phyloP scores from a whole-genome alignment of 2,113 vertebrate genomes.

The Eurypyga helias region DNA sequence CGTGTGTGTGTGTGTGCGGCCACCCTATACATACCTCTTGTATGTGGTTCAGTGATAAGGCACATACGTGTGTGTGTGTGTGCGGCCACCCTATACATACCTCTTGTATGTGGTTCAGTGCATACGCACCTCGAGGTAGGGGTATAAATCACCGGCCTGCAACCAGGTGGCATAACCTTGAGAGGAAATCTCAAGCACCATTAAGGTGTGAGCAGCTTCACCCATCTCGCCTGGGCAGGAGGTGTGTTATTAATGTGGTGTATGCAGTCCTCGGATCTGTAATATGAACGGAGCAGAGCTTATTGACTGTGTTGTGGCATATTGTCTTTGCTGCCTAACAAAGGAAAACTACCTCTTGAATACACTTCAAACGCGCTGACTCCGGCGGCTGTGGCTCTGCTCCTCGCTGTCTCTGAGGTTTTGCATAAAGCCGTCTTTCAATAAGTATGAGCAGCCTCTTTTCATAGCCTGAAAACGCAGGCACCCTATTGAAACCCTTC shows the following conservation, averaged over 20 bases:
- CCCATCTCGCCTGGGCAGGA: neutral
- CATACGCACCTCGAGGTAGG: neutral
- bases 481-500: slow-evolving; percentile 43
- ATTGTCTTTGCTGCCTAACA: slow-evolving; percentile 55
- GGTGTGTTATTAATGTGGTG: neutral
- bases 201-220: neutral
- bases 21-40: rapidly evolving
- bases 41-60: neutral
- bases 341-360: slow-evolving; percentile 47
- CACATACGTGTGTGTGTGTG: rapidly evolving
- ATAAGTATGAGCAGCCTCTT: slow-evolving; percentile 43
- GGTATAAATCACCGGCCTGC: neutral
- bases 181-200: neutral
- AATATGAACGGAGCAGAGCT: neutral
- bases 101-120: neutral
- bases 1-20: neutral
- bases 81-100: rapidly evolving
- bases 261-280: neutral
- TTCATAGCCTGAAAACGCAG: slow-evolving; percentile 53
- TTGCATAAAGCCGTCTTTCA: slow-evolving; percentile 12
- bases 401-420: slow-evolving; percentile 33
- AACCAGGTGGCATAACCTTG: neutral
- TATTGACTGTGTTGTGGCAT: slow-evolving; percentile 12
- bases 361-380: slow-evolving; percentile 36
- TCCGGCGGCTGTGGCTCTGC: neutral